These are phyloP conservation scores for Cephonodes hylas DNA, from an alignment of 2,888 invertebrate genomes.

Conservation along the genomic window DNA sequence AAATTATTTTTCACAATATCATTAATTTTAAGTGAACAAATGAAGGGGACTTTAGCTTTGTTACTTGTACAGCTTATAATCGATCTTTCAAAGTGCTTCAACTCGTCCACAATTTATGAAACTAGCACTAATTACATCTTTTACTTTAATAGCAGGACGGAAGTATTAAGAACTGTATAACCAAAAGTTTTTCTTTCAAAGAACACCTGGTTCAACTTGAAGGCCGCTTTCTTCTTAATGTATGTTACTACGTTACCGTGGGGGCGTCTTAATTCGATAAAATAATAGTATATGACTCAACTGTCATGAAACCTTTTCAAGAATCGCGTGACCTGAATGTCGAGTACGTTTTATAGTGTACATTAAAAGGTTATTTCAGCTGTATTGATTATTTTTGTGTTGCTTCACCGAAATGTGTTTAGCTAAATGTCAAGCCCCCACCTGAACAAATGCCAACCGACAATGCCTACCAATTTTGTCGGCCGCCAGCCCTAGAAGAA, in stretches of 20 bases:
- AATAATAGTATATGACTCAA: constrained; percentile 10
- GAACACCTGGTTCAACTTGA: not conserved
- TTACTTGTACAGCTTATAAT: not conserved
- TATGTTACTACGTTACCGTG: not conserved
- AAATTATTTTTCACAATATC: too few relatives aligned
- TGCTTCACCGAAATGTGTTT: constrained; percentile 27
- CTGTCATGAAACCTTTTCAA: constrained; percentile 15
- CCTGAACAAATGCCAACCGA: constrained; percentile 60
- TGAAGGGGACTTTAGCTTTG: too few relatives aligned
- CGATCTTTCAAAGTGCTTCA: not conserved
- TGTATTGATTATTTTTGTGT: constrained; percentile 49
- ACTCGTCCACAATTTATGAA: not conserved
- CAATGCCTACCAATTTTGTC: constrained; percentile 25
- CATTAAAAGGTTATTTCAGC: constrained; percentile 62
- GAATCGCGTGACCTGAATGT: constrained; percentile 28
- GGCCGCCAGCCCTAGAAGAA: constrained; percentile 22
- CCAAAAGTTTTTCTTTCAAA: not conserved
- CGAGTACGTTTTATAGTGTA: constrained; percentile 15
- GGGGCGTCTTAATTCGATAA: constrained; percentile 3
- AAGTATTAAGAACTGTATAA: not conserved
- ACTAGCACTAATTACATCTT: not conserved
- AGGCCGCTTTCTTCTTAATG: not conserved
- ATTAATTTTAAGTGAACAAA: too few relatives aligned
- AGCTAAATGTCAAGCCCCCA: constrained; percentile 62
- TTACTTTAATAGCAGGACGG: not conserved